Percentiles rank a stretch among this genome's conserved stretches.
Conservation (phyloP, 1,140 invertebrate species). For the Anastatus disparis region DNA sequence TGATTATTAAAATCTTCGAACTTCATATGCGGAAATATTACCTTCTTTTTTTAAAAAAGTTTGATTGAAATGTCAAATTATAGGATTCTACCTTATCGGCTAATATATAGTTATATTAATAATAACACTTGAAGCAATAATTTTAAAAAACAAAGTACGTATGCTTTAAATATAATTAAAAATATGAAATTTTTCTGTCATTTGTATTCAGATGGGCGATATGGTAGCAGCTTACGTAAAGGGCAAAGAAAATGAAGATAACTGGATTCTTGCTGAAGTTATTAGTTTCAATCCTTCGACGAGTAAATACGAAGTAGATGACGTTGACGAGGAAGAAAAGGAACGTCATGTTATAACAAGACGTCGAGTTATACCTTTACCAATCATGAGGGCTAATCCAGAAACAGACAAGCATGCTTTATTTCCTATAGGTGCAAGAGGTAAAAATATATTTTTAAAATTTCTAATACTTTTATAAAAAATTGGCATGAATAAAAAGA, state of each 20-base stretch:
- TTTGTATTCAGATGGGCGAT: neutral
- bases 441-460: slow-evolving; percentile 61
- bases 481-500: too few species aligned
- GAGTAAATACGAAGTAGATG: slow-evolving; percentile 94
- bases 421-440: slow-evolving; percentile 86
- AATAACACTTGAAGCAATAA: too few species aligned
- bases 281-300: slow-evolving; percentile 81
- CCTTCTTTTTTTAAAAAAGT: neutral
- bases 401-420: slow-evolving; percentile 91
- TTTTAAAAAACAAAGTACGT: too few species aligned
- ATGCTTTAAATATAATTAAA: neutral
- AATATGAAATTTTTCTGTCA: neutral
- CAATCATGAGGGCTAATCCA: slow-evolving; percentile 94
- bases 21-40: too few species aligned
- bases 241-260: slow-evolving; percentile 75
- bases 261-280: slow-evolving; percentile 97
- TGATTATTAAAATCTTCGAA: too few species aligned
- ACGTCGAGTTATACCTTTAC: slow-evolving; percentile 87
- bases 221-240: slow-evolving; percentile 19
- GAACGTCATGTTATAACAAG: slow-evolving; percentile 84
- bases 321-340: slow-evolving; percentile 88
- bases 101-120: too few species aligned
- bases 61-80: too few species aligned
- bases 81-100: too few species aligned
- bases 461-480: too few species aligned